These are phyloP conservation scores for Dermochelys coriacea DNA, from an alignment of 2,797 vertebrate species.

Conservation along the genomic window DNA sequence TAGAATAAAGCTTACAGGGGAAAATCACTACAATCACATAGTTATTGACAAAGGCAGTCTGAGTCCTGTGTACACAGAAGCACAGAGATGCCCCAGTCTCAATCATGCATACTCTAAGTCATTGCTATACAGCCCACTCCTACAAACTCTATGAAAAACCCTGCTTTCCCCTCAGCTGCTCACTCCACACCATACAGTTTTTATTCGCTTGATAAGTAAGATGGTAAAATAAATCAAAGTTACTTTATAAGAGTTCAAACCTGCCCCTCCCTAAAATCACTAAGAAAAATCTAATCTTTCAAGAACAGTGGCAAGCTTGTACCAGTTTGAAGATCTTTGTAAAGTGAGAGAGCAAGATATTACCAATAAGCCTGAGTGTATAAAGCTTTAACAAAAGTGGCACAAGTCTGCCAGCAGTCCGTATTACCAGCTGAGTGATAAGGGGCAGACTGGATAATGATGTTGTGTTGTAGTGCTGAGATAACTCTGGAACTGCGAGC, in stretches of 20 bases:
- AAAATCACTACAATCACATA: not conserved
- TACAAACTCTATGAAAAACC: not conserved
- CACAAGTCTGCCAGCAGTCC: conserved; percentile 68
- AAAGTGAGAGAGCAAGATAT: conserved; percentile 71
- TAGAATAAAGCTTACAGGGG: accelerated
- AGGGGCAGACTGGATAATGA: conserved; percentile 85
- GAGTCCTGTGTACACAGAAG: not conserved
- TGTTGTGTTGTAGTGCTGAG: conserved; percentile 84
- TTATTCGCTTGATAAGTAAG: conserved; percentile 74
- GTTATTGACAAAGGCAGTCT: not conserved
- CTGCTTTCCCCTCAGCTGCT: not conserved
- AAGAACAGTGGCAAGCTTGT: conserved; percentile 64
- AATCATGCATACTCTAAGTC: not conserved
- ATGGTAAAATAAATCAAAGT: conserved; percentile 80
- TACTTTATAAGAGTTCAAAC: conserved; percentile 71
- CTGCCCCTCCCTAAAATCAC: conserved; percentile 67
- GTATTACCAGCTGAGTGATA: conserved; percentile 83
- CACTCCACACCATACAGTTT: conserved; percentile 48
- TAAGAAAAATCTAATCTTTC: conserved; percentile 75
- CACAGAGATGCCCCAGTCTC: not conserved
- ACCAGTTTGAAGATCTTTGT: conserved; percentile 67
- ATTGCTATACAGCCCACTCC: not conserved
- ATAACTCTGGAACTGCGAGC: conserved; percentile 84
- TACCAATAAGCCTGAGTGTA: conserved; percentile 65
- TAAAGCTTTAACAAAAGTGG: conserved; percentile 69